Percentiles rank a stretch among this genome's conserved stretches.
Conservation (phyloP, 2,797 vertebrate genomes). For the Epinephelus awoara region DNA sequence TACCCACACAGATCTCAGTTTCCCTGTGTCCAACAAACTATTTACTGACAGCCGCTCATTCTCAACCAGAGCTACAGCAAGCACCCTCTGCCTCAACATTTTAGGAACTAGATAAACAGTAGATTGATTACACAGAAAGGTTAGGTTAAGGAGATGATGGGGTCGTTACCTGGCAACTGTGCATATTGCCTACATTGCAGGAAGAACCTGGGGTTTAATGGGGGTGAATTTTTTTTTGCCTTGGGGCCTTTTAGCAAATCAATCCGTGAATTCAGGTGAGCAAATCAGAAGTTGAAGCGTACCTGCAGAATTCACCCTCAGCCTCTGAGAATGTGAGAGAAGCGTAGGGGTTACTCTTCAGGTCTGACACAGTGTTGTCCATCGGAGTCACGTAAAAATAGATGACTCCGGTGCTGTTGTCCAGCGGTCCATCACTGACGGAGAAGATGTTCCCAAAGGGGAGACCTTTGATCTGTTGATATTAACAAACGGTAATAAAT, state of each 20-base stretch:
- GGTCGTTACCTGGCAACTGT: no score
- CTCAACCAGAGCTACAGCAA: no score
- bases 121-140: no score
- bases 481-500: not conserved
- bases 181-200: not conserved
- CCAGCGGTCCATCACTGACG: slow-evolving; percentile 90
- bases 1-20: no score
- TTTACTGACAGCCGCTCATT: no score
- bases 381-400: slow-evolving; percentile 91
- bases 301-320: slow-evolving; percentile 93
- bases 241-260: not conserved
- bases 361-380: slow-evolving; percentile 87
- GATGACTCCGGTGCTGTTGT: slow-evolving; percentile 92
- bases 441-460: slow-evolving; percentile 93
- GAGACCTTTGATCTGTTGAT: slow-evolving; percentile 88
- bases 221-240: not conserved
- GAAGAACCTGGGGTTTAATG: not conserved
- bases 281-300: slow-evolving; percentile 12
- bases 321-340: slow-evolving; percentile 90
- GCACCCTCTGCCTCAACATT: no score
- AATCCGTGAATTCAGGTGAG: not conserved
- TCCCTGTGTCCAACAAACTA: no score
- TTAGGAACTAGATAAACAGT: no score
- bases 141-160: no score
- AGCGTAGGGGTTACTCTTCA: slow-evolving; percentile 88